Conservation (phyloP, 1,140 invertebrate species). For the Drosophila prosaltans region DNA sequence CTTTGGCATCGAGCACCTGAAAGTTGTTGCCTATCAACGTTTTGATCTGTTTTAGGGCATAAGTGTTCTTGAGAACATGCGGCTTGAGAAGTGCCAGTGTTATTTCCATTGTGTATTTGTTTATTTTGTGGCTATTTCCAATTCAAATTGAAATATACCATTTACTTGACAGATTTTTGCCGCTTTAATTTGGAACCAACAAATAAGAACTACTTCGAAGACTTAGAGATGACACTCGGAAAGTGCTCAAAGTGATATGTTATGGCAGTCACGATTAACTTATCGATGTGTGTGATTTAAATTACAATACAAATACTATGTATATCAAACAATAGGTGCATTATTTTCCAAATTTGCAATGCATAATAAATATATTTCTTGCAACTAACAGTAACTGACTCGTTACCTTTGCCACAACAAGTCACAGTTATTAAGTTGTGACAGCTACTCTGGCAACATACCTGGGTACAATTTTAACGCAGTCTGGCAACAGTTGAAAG, state of each 20-base stretch:
- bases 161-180: neutral
- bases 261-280: too few species aligned
- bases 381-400: neutral
- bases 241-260: neutral
- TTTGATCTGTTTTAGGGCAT: slow-evolving; percentile 87
- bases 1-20: slow-evolving; percentile 89
- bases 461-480: neutral
- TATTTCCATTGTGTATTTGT: slow-evolving; percentile 50
- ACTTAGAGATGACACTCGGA: neutral
- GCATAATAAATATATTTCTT: too few species aligned
- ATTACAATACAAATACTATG: too few species aligned
- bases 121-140: neutral
- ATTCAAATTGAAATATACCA: neutral
- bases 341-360: too few species aligned
- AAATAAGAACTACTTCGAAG: neutral
- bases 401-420: neutral
- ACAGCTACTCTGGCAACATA: neutral
- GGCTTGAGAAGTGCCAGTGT: slow-evolving; percentile 91
- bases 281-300: too few species aligned
- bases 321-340: too few species aligned
- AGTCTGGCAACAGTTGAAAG: neutral
- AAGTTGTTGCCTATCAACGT: slow-evolving; percentile 89
- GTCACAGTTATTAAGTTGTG: neutral
- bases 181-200: neutral
- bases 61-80: slow-evolving; percentile 88